Evolutionary conservation across 1,140 invertebrate genomes (phyloP).

Genomic region (Periplaneta americana): DNA sequence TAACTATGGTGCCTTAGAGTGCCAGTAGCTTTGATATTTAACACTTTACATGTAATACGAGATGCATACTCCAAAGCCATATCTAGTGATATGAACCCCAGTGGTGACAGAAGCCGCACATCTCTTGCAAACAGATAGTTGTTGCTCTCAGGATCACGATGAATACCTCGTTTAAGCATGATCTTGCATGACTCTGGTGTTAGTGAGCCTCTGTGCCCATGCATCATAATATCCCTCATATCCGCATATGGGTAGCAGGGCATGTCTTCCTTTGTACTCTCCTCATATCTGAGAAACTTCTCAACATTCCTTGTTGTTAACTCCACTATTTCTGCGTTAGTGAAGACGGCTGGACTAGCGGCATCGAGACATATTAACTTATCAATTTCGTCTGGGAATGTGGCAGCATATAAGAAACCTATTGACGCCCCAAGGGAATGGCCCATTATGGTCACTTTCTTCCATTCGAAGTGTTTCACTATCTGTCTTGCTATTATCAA

Average conservation of each 20-base stretch:
- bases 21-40: slow-evolving; percentile 74
- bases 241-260: slow-evolving; percentile 67
- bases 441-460: slow-evolving; percentile 67
- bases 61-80: slow-evolving; percentile 61
- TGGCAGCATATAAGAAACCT: slow-evolving; percentile 72
- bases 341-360: slow-evolving; percentile 59
- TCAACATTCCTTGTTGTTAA: slow-evolving; percentile 26
- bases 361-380: slow-evolving; percentile 71
- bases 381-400: slow-evolving; percentile 67
- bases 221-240: slow-evolving; percentile 63
- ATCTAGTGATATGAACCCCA: slow-evolving; percentile 67
- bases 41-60: slow-evolving; percentile 65
- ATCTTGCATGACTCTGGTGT: slow-evolving; percentile 57
- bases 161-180: slow-evolving; percentile 67
- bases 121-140: slow-evolving; percentile 17
- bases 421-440: slow-evolving; percentile 78
- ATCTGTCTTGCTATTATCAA: slow-evolving; percentile 66
- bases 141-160: slow-evolving; percentile 25
- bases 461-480: slow-evolving; percentile 72
- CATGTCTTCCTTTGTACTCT: slow-evolving; percentile 48
- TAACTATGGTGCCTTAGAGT: slow-evolving; percentile 31
- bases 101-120: slow-evolving; percentile 35
- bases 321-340: slow-evolving; percentile 46
- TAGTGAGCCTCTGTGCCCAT: slow-evolving; percentile 64
- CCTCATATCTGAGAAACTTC: slow-evolving; percentile 62